Base-by-base conservation (phyloP, 2,797 vertebrate genomes). In the Tapirus indicus region DNA sequence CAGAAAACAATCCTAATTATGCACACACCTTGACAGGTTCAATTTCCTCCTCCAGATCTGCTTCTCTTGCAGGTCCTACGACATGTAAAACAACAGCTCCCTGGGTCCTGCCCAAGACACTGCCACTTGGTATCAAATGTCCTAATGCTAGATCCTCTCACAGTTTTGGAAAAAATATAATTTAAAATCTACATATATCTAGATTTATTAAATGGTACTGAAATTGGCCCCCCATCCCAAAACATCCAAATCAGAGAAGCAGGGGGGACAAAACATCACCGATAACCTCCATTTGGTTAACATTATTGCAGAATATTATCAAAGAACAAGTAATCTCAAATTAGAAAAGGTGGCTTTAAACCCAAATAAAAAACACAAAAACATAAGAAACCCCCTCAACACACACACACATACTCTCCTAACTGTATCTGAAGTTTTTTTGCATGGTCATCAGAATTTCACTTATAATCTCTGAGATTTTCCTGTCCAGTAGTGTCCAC, bases 381-480 rank as follows among this genome's bases (percentile, higher is more conserved):
- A 64, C 32, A 58, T 27, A 93, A 71, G 8, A 68, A 64, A 79
- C 13, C 2, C n/a, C 41, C 11, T 9, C 84, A 41, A n/a, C 25
- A 41, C 13, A 23, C 47, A 88, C 0, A 60, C 23, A 56, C 47
- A 25, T 0, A 54, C 41, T 66, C 78, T 78, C 17, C 29, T 72
- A 58, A 85, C 11, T 44, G 7, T 27, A 82, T 35, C 64, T 92
- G 49, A 35, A 88, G 47, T 54, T 49, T 52, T 85, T 74, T 69
- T n/a, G 44, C 58, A 47, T 38, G 49, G 84, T 94, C 94, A 97
- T 96, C 88, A 95, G 95, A 97, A 98, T 98, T 98, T 97, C 91
- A 88, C 75, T 96, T 97, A 75, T 90, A 97, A 97, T 86, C 88
- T 97, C 87, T 97, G 77, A 94, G 91, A 96, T 91, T 95, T 97